phyloP scores from a whole-genome alignment of 23 tunicate genomes.

The Trididemnum miniatum region DNA sequence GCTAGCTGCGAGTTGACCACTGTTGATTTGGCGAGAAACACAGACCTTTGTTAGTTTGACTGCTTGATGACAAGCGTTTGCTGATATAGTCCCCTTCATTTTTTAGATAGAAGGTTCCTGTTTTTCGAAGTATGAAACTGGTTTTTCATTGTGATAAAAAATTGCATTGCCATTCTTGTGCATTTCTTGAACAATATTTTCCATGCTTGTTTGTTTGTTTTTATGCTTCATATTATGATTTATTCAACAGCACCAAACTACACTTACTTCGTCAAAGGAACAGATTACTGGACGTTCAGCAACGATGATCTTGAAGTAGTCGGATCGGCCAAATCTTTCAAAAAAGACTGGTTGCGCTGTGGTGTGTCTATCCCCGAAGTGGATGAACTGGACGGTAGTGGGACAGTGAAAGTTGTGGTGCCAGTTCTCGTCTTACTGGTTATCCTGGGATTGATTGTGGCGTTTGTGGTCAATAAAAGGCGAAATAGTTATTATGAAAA shows the following conservation, averaged over 20 bases:
- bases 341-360: conserved; percentile 69
- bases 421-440: not conserved
- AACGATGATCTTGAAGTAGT: conserved; percentile 45
- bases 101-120: too few species aligned
- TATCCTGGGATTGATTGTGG: not conserved
- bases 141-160: too few species aligned
- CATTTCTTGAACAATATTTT: too few species aligned
- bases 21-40: too few species aligned
- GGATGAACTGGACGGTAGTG: not conserved
- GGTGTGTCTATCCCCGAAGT: not conserved
- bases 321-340: conserved; percentile 35
- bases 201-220: not conserved
- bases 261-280: conserved; percentile 91
- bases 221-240: not conserved
- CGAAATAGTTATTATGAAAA: not conserved
- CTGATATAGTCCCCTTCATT: too few species aligned
- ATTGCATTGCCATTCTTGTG: too few species aligned
- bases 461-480: not conserved
- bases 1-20: too few species aligned
- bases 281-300: conserved; percentile 61
- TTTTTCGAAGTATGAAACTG: too few species aligned
- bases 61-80: too few species aligned
- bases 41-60: too few species aligned
- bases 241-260: conserved; percentile 62
- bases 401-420: not conserved